phyloP scores from a whole-genome alignment of 30 jellyfish, hydroid and myxozoan species.

The Nemopilema nomurai region DNA sequence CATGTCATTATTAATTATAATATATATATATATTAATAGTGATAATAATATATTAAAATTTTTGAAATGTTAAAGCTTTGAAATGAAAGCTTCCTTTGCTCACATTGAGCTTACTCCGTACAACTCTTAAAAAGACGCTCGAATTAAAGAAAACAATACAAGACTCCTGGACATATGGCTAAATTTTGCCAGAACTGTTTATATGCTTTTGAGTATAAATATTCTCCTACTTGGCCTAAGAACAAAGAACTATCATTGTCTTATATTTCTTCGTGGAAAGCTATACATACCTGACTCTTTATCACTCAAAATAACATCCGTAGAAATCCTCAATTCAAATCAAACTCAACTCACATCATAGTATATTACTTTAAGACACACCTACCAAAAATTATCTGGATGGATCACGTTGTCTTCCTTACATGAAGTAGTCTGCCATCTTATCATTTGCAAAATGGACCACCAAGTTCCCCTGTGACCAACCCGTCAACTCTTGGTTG shows the following conservation, averaged over 20 bases:
- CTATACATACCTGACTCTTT: not conserved
- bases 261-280: not conserved
- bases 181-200: too few relatives aligned
- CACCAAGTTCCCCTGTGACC: not conserved
- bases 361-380: not conserved
- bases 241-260: not conserved
- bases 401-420: not conserved
- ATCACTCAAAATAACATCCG: not conserved
- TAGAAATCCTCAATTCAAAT: not conserved
- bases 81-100: too few relatives aligned
- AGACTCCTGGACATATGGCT: not conserved
- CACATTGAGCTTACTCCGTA: too few relatives aligned
- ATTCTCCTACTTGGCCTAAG: not conserved
- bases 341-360: not conserved
- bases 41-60: too few relatives aligned
- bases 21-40: too few relatives aligned
- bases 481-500: not conserved
- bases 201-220: too few relatives aligned
- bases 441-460: not conserved
- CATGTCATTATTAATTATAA: too few relatives aligned
- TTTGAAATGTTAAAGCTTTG: too few relatives aligned
- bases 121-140: too few relatives aligned
- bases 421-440: not conserved
- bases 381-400: not conserved
- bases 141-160: not conserved